Evolutionary conservation across 30 jellyfish, hydroid and myxozoan species (phyloP).

Genomic region (Sanderia malayensis): DNA sequence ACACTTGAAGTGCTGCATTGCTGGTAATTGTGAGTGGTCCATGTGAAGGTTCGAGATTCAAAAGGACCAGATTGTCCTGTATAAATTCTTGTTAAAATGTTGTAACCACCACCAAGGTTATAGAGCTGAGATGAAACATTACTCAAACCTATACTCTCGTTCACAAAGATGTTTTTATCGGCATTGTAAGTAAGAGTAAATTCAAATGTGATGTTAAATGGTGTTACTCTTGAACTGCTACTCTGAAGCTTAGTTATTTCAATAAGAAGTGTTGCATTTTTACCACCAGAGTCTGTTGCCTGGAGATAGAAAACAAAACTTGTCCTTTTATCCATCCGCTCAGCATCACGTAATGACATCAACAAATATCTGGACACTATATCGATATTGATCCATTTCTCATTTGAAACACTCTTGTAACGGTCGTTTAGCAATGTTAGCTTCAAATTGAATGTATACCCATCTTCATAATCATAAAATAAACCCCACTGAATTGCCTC

Average conservation of each 20-base stretch:
- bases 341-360: slow-evolving; percentile 49
- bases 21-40: slow-evolving; percentile 31
- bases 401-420: slow-evolving; percentile 26
- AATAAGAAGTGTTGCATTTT: slow-evolving; percentile 49
- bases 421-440: slow-evolving; percentile 20
- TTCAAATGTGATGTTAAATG: slow-evolving; percentile 69
- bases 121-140: slow-evolving; percentile 40
- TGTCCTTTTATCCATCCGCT: slow-evolving; percentile 16
- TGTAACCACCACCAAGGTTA: slow-evolving; percentile 19
- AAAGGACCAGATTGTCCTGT: slow-evolving; percentile 23
- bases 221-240: slow-evolving; percentile 41
- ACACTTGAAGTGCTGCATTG: slow-evolving; percentile 41
- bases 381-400: slow-evolving; percentile 64
- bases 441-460: slow-evolving; percentile 59
- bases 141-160: slow-evolving; percentile 32
- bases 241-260: slow-evolving; percentile 8
- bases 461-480: slow-evolving; percentile 87
- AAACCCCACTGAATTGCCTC: slow-evolving; percentile 34
- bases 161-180: slow-evolving; percentile 27
- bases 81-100: slow-evolving; percentile 20
- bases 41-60: slow-evolving; percentile 43
- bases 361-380: slow-evolving; percentile 1
- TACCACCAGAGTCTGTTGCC: slow-evolving; percentile 72
- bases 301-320: slow-evolving; percentile 36
- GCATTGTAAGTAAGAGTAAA: neutral